Conservation (phyloP, 2,888 invertebrate species). For the Lithophane socia region DNA sequence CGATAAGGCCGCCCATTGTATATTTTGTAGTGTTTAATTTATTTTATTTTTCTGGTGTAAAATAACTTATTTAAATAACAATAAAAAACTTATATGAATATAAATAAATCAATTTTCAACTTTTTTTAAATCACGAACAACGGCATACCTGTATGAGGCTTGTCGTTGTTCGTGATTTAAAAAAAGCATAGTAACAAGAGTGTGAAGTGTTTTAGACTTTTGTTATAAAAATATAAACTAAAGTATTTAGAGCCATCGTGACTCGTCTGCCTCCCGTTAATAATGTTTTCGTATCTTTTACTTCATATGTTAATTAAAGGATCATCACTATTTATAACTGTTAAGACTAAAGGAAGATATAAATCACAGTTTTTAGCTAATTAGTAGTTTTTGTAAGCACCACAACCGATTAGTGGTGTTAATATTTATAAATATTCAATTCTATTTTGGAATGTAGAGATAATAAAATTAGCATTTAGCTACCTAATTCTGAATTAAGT, state of each 20-base stretch:
- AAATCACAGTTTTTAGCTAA: constrained; percentile 59
- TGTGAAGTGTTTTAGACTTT: not conserved
- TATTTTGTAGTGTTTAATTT: not conserved
- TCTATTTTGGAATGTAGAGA: constrained; percentile 4
- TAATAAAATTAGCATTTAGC: constrained; percentile 17
- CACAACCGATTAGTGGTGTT: constrained; percentile 33
- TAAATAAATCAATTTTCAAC: no score
- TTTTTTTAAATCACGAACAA: no score
- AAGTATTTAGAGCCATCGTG: constrained; percentile 39
- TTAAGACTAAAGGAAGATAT: constrained; percentile 57
- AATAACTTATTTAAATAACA: not conserved
- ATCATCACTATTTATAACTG: constrained; percentile 56
- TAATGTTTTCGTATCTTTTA: constrained; percentile 17
- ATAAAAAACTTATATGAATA: no score
- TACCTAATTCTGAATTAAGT: not conserved
- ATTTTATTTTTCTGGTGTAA: not conserved
- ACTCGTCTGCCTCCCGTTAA: constrained; percentile 48
- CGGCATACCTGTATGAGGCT: no score
- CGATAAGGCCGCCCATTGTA: not conserved
- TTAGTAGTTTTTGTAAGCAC: constrained; percentile 45
- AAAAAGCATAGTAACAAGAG: constrained; percentile 1
- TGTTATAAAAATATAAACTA: constrained; percentile 21
- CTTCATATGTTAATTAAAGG: constrained; percentile 44
- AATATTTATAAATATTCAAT: constrained; percentile 27
- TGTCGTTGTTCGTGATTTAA: not conserved